Conservation (phyloP, 2,888 invertebrate genomes). For the Hydrotaea diabolus region DNA sequence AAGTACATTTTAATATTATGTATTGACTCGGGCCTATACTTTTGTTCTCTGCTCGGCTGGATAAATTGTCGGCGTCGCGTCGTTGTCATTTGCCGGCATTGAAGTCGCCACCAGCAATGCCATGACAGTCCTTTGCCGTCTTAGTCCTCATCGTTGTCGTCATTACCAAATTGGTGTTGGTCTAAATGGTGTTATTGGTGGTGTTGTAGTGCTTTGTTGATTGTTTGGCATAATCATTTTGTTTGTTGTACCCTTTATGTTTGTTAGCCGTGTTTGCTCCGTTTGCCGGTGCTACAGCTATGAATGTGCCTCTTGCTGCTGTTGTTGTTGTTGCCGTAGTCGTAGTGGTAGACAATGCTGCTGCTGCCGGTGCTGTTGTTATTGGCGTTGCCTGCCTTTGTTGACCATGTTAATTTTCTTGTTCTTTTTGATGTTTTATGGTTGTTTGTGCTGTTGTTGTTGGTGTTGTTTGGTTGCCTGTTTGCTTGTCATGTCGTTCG, state of each 20-base stretch:
- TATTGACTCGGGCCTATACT: conserved; percentile 59
- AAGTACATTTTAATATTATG: conserved; percentile 33
- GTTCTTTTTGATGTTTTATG: conserved; percentile 67
- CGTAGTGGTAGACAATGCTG: conserved; percentile 33
- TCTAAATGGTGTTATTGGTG: conserved; percentile 60
- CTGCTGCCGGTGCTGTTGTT: conserved; percentile 49
- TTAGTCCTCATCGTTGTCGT: conserved; percentile 11
- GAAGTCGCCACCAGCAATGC: conserved; percentile 51
- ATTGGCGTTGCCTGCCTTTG: conserved; percentile 68
- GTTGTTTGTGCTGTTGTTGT: conserved; percentile 70
- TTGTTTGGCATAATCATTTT: conserved; percentile 28
- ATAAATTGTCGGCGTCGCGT: conserved; percentile 7
- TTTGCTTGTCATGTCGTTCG: conserved; percentile 63
- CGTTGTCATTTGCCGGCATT: conserved; percentile 55
- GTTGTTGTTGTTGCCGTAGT: conserved; percentile 20
- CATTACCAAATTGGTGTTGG: conserved; percentile 66
- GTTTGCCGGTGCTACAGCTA: too few species aligned
- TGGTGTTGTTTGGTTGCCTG: conserved; percentile 27
- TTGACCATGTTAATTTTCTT: conserved; percentile 67
- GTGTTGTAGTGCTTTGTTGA: conserved; percentile 21
- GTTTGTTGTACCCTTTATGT: conserved; percentile 18
- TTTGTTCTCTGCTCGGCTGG: conserved; percentile 56
- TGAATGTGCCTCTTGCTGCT: too few species aligned
- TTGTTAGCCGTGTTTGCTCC: not conserved
- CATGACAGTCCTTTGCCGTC: not conserved